Base-by-base conservation (phyloP, 2,797 vertebrate species). In the Phyllotis vaccarum region DNA sequence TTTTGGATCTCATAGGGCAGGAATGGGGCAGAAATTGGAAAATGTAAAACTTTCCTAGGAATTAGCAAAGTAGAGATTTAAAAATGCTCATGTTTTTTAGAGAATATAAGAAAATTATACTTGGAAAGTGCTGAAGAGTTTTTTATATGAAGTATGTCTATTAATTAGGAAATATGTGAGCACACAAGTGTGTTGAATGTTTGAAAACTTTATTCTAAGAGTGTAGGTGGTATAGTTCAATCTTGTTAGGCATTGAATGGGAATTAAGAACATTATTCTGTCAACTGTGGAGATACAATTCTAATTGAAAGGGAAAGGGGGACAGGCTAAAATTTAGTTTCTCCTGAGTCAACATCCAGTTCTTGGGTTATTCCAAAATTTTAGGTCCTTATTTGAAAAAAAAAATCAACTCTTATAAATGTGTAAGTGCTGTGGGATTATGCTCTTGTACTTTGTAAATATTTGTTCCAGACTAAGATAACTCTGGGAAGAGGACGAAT, bases 151-250 rank as follows among this genome's bases (percentile, higher is more conserved):
- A 81, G 0, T 86, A 24, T 92, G 37, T 60, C 54, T 86, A 52
- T 89, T 72, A 94, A 6, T 12, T 91, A 46, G 21, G 85, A 54
- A 76, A 83, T 64, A 74, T 91, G 29, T 58, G 75, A 94, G 21
- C 64, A 56, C 62, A 3, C 16, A 80, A 46, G 6, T n/a, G 0
- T 78, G 21, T 52, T 60, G 82, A 60, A 9, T n/a, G 43, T 13
- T 68, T 94, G 81, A 22, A 13, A 88, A 83, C 46, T 88, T 96
- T 66, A 89, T 85, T 87, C 89, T 3, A 6, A 93, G 54, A 62
- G 19, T 22, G 52, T 64, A 79, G 22, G 37, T 37, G 54, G 40
- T 92, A 5, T 27, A 95, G 31, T 94, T 91, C 66, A 46, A 91
- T 82, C 76, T n/a, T 80, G 40, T 89, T 56, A 58, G 94, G 72